Evolutionary conservation across 2,797 vertebrate genomes (phyloP), one percentile per base, ranked within the genome.

Genomic region (Microctenopoma steveboyesi): DNA sequence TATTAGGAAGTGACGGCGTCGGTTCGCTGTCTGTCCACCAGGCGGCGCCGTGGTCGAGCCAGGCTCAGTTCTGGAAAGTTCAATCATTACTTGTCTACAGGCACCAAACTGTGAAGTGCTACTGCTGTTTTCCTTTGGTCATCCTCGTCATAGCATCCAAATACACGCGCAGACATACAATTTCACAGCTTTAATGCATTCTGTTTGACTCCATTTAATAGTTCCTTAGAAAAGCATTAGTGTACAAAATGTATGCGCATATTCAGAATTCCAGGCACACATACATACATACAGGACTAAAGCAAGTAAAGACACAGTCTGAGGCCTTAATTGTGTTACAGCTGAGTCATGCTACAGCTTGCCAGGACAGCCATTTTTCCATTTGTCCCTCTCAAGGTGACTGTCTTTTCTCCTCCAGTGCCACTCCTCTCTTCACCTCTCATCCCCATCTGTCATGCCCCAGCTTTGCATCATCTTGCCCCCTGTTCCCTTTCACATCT

Each of bases 271-370:
- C 33, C 35, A 56, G 27, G 8, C 33, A 39, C 39, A 47, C 37
- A 50, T 1, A 63, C 7, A 27, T 5, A 22, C 22, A 22, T 2
- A 27, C 16, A 75, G 18, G 5, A 74, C n/a, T 57, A 58, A 69
- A 40, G 60, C 63, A 64, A 72, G 42, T 74, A 72, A 88, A 42
- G 1, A 88, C 40, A 60, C 53, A 75, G 65, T 70, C 30, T 62
- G 50, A 69, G 48, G 55, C 64, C 22, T 60, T 85, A 89, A 81
- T 81, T 82, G 53, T 72, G 63, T 80, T 83, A 63, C 56, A 83
- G 91, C 91, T 92, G 90, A 93, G 85, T 93, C 92, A 93, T 86
- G 15, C 59, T 28, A 74, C 45, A 76, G 64, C 53, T 66, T 86
- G 86, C 86, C 81, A 87, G 79, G 65, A 82, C 80, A 81, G 82